Conservation (phyloP, 2,113 vertebrate species). For the Bubo bubo region DNA sequence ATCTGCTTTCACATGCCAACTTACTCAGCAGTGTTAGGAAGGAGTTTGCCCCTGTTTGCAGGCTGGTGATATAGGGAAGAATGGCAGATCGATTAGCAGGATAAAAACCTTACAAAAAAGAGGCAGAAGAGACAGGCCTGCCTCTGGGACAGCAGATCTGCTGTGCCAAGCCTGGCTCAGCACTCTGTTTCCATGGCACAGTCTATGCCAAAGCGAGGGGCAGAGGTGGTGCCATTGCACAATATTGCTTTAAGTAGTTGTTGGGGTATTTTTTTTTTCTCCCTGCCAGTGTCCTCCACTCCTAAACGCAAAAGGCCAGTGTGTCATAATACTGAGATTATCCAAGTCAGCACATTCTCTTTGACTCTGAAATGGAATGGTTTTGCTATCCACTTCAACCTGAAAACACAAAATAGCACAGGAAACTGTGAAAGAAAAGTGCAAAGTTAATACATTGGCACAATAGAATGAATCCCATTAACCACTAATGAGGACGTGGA, state of each 20-base stretch:
- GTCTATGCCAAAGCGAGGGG: fast-evolving
- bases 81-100: neutral
- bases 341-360: neutral
- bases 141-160: neutral
- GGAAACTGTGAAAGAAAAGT: neutral
- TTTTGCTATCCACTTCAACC: neutral
- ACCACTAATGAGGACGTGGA: neutral
- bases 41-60: neutral
- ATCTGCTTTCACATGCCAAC: neutral
- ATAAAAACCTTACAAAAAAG: neutral
- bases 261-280: neutral
- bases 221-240: neutral
- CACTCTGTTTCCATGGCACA: neutral
- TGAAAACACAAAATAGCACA: neutral
- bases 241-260: too few relatives aligned
- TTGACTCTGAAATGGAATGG: neutral
- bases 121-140: neutral
- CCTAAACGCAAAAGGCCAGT: neutral
- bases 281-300: fast-evolving
- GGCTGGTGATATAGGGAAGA: neutral
- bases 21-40: neutral
- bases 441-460: neutral
- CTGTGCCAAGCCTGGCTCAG: neutral
- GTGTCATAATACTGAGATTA: neutral
- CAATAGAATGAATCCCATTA: neutral